These are phyloP conservation scores for Gallinago media DNA, from an alignment of 2,113 vertebrate species.

Conservation along the genomic window DNA sequence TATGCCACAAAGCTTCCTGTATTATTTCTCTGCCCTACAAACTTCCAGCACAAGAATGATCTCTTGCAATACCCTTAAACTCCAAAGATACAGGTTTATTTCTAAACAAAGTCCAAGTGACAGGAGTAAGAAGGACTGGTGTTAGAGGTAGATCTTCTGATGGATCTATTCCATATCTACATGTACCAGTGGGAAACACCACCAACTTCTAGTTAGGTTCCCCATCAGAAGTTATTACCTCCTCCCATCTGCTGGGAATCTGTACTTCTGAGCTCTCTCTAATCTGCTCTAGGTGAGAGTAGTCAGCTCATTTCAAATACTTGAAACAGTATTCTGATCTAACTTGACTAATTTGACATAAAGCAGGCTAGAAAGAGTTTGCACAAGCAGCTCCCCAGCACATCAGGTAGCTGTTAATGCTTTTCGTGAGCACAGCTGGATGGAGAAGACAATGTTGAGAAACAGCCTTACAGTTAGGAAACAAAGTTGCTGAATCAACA, in stretches of 20 bases:
- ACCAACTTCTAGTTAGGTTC: neutral
- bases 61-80: neutral
- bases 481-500: neutral
- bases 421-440: neutral
- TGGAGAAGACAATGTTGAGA: neutral
- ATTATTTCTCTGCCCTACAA: neutral
- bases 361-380: neutral
- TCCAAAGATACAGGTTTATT: neutral
- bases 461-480: neutral
- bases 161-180: neutral
- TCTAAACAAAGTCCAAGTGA: neutral
- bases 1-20: neutral
- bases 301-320: neutral
- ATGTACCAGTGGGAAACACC: neutral
- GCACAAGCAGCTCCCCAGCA: neutral
- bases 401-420: too few species aligned
- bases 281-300: neutral
- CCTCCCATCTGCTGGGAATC: neutral
- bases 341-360: neutral
- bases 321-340: neutral
- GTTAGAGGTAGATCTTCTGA: neutral
- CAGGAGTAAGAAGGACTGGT: neutral
- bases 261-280: neutral
- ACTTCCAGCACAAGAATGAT: neutral
- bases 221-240: neutral